Conservation (phyloP, 1,140 invertebrate species). For the Zaprionus camerounensis region DNA sequence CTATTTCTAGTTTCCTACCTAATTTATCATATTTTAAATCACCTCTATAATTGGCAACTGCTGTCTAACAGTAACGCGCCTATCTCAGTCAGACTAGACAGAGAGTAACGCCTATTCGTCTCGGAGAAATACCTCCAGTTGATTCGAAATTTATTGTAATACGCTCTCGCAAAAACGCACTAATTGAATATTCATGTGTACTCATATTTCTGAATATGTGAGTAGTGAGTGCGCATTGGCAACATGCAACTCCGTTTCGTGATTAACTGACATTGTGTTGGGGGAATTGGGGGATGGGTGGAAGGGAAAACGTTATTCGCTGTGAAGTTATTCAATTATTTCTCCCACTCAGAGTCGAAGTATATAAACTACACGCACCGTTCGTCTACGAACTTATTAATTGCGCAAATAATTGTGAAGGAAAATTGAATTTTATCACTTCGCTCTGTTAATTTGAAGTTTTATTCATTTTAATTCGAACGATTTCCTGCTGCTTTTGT, state of each 20-base stretch:
- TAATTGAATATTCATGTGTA: slow-evolving; percentile 62
- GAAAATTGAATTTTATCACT: slow-evolving; percentile 29
- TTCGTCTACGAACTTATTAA: slow-evolving; percentile 53
- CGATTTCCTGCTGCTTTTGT: not conserved
- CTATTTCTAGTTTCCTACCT: not conserved
- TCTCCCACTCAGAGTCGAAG: slow-evolving; percentile 36
- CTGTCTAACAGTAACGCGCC: not conserved
- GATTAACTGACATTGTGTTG: slow-evolving; percentile 72
- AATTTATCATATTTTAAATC: not conserved
- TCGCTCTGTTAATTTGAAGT: slow-evolving; percentile 27
- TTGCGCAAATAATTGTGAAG: slow-evolving; percentile 64
- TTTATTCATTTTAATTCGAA: slow-evolving; percentile 19
- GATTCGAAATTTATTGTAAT: slow-evolving; percentile 12
- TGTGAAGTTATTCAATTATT: slow-evolving; percentile 59
- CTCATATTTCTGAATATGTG: slow-evolving; percentile 52
- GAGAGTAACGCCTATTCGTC: slow-evolving; percentile 2
- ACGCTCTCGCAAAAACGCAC: slow-evolving; percentile 40
- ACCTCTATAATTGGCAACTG: not conserved
- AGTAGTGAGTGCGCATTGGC: slow-evolving; percentile 40
- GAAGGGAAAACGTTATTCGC: slow-evolving; percentile 38
- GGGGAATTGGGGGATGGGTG: slow-evolving; percentile 15
- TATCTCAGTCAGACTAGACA: not conserved
- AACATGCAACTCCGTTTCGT: slow-evolving; percentile 69
- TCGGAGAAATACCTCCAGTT: slow-evolving; percentile 4
- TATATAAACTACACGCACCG: slow-evolving; percentile 56